Percentiles rank a stretch among this genome's conserved stretches.
These are phyloP conservation scores for Mus minutoides DNA, from an alignment of 2,797 vertebrate genomes.

Conservation along the genomic window DNA sequence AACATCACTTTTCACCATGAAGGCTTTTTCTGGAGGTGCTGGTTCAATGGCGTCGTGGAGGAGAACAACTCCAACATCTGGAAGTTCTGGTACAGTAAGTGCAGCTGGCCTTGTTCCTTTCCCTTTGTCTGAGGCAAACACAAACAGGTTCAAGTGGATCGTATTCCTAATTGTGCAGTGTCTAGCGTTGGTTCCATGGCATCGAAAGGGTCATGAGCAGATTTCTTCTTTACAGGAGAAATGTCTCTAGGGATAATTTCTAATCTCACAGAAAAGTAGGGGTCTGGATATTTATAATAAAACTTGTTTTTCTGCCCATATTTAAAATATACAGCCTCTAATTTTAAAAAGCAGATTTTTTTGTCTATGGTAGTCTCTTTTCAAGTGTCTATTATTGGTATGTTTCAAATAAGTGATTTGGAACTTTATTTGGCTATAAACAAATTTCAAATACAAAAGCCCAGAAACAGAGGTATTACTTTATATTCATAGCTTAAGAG, in stretches of 20 bases:
- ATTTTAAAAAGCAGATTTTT: not conserved
- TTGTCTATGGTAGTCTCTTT: constrained; percentile 42
- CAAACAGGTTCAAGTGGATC: not conserved
- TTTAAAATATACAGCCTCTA: constrained; percentile 42
- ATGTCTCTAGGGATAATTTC: constrained; percentile 19
- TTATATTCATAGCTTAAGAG: constrained; percentile 57
- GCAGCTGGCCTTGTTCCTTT: constrained; percentile 1
- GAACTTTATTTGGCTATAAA: not conserved
- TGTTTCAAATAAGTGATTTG: constrained; percentile 6
- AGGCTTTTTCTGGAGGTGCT: constrained; percentile 98
- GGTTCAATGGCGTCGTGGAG: constrained; percentile 86
- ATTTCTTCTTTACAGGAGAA: constrained; percentile 13
- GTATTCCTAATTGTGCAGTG: constrained; percentile 1
- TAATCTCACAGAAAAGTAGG: not conserved
- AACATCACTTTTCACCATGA: constrained; percentile 92
- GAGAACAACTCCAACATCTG: constrained; percentile 88
- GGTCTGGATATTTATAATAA: constrained; percentile 41
- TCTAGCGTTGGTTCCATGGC: not conserved
- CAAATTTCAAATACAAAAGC: constrained; percentile 57
- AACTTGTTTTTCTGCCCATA: not conserved
- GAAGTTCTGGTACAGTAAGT: constrained; percentile 97
- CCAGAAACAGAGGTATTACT: constrained; percentile 58
- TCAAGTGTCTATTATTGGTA: constrained; percentile 36
- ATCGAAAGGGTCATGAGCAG: not conserved
- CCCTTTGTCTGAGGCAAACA: constrained; percentile 37